These are phyloP conservation scores for Eulemur albifrons DNA, from an alignment of 2,797 vertebrate genomes.

Conservation along the genomic window DNA sequence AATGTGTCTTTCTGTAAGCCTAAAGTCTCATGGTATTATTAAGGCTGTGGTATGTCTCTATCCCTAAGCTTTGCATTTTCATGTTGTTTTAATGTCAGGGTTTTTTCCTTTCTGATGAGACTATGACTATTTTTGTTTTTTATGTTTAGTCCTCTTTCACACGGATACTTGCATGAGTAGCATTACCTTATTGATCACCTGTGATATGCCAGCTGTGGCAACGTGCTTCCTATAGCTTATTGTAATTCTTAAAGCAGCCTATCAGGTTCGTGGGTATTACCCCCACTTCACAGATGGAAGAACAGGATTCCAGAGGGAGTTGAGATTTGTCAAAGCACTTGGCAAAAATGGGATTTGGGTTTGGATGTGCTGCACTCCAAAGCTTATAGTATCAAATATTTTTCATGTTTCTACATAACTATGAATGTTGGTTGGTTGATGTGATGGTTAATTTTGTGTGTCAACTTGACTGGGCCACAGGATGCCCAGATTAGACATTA, in stretches of 20 bases:
- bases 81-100: background rate
- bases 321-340: background rate
- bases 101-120: background rate
- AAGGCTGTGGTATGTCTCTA: no score
- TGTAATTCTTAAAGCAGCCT: no score
- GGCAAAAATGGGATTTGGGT: background rate
- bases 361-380: background rate
- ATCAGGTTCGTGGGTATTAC: background rate
- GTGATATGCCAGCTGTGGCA: no score
- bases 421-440: background rate
- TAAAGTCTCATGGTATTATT: accelerated
- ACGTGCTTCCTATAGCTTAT: accelerated
- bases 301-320: background rate
- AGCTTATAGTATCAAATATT: background rate
- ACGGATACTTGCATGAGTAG: background rate
- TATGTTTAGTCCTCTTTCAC: background rate
- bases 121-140: background rate
- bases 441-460: background rate
- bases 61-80: background rate
- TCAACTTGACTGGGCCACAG: background rate
- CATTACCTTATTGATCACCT: accelerated
- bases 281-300: background rate
- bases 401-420: background rate
- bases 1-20: background rate
- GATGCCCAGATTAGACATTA: background rate